Base-by-base conservation (phyloP, 2,888 invertebrate genomes). In the Morpho helenor region DNA sequence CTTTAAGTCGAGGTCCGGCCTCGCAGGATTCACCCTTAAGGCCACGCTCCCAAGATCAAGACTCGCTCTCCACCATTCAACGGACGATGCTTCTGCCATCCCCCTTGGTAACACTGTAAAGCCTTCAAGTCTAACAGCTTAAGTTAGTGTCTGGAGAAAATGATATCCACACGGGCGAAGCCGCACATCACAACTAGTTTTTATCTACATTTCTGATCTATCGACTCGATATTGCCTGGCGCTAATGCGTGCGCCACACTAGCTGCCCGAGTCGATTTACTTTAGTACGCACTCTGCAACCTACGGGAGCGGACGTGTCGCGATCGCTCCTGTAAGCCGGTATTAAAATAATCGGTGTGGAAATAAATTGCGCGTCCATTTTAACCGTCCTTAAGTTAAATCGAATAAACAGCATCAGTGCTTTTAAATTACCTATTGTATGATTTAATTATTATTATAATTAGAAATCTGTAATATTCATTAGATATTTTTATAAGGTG, bases 181-280 rank as follows among this genome's bases (percentile, higher is more conserved):
- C 16, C 16, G 16, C 16, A 16, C 16, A 16, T 16, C 16, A 16
- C 16, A 16, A 2, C 16, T 1, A 16, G 16, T 31, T 31, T 31
- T 31, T 59, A 51, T 63, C 52, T 57, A 49, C 70, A 75, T 31
- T 31, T 31, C 31, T 3, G 31, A 31, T 77, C 72, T 76, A 77
- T 80, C 75, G 76, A 76, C 71, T 87, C 84, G 82, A 85, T 84
- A 78, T 57, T 63, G 48, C 51, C 59, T 54, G 62, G 59, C 62
- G 62, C 66, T 57, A 59, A 59, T 81, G 84, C 84, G 82, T 85
- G 86, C 84, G 81, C 87, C 79, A 72, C 88, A 84, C 87, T 87
- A 86, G 66, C 64, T 68, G 51, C 50, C 55, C 59, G 59, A 65
- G 67, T 70, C 68, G 68, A 68, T 82, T 76, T 75, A 76, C 73